Conservation (phyloP, 1,140 invertebrate species). For the Lepidurus arcticus region DNA sequence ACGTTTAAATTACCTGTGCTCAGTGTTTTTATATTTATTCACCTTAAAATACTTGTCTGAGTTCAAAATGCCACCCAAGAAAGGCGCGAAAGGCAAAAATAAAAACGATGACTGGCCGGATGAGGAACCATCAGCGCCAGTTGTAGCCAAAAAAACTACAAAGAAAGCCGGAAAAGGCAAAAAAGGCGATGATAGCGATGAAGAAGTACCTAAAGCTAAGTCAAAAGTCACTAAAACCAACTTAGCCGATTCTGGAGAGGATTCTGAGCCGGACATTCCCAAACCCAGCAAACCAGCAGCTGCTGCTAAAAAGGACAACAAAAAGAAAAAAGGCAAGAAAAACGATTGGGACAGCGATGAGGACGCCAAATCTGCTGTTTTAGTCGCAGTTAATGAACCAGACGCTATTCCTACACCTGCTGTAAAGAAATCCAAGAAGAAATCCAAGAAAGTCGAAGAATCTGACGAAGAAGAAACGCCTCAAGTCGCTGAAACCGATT, state of each 20-base stretch:
- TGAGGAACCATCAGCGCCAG: constrained; percentile 22
- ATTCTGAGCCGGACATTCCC: background rate
- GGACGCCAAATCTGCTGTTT: constrained; percentile 25
- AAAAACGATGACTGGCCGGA: constrained; percentile 40
- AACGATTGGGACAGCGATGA: constrained; percentile 30
- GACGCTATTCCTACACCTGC: background rate
- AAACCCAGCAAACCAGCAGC: constrained; percentile 23
- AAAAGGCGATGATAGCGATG: constrained; percentile 40
- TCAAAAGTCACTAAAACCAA: constrained; percentile 25
- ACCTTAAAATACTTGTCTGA: background rate
- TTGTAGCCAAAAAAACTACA: constrained; percentile 19
- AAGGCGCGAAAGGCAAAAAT: constrained; percentile 51
- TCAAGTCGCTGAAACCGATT: background rate
- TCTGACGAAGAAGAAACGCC: background rate
- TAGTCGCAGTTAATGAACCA: background rate
- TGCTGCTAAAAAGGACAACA: constrained; percentile 26
- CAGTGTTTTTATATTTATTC: background rate
- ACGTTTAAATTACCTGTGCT: background rate
- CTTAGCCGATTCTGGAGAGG: background rate
- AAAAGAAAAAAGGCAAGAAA: constrained; percentile 26
- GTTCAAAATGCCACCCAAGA: constrained; percentile 54
- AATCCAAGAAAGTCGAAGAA: background rate
- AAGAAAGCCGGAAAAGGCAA: constrained; percentile 34
- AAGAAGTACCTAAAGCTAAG: constrained; percentile 35
- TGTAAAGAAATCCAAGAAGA: background rate